Conservation (phyloP, 2,797 vertebrate species). For the Fringilla coelebs region DNA sequence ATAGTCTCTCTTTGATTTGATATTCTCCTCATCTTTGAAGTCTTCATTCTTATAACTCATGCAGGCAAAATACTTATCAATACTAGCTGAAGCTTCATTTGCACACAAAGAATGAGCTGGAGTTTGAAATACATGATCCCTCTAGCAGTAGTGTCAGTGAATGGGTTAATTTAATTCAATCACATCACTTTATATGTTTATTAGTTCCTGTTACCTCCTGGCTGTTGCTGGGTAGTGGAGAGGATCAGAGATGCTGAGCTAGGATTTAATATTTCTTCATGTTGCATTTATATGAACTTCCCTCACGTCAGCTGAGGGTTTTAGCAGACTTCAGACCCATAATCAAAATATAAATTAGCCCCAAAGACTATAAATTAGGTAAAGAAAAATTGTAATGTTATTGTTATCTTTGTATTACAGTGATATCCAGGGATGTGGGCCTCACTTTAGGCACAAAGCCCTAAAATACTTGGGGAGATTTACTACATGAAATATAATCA, state of each 20-base stretch:
- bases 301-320: not conserved
- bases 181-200: not conserved
- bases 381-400: not conserved
- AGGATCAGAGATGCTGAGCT: not conserved
- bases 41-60: not conserved
- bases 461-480: not conserved
- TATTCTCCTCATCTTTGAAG: not conserved
- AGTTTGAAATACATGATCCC: not conserved
- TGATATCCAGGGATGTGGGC: not conserved
- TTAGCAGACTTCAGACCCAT: not conserved
- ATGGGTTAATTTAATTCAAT: not conserved
- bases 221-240: not conserved
- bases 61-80: not conserved
- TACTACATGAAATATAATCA: not conserved
- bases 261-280: not conserved
- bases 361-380: not conserved
- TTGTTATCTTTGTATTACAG: not conserved
- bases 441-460: not conserved
- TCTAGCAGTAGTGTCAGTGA: not conserved
- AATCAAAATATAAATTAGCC: not conserved
- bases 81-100: not conserved
- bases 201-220: conserved; percentile 4
- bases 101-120: not conserved
- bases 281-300: not conserved
- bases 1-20: not conserved